These are phyloP conservation scores for Cyrtorhinus lividipennis DNA, from an alignment of 1,140 invertebrate genomes.

Conservation along the genomic window DNA sequence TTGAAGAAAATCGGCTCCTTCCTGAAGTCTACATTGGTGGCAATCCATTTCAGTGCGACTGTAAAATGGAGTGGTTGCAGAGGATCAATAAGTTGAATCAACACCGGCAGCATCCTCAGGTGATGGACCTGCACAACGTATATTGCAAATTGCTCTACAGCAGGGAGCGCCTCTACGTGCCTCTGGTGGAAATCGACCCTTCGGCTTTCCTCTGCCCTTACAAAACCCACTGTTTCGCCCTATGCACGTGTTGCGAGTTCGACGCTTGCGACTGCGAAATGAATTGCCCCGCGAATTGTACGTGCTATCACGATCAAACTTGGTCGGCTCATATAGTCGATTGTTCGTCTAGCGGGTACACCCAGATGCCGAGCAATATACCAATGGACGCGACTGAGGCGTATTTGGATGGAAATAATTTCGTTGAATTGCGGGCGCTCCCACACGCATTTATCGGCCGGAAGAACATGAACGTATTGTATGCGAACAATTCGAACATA, in stretches of 20 bases:
- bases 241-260: slow-evolving; percentile 89
- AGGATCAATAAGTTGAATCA: slow-evolving; percentile 52
- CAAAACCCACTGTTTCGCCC: slow-evolving; percentile 79
- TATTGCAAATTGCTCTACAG: slow-evolving; percentile 80
- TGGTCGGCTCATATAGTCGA: slow-evolving; percentile 89
- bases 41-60: slow-evolving; percentile 76
- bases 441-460: slow-evolving; percentile 84
- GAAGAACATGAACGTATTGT: slow-evolving; percentile 71
- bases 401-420: slow-evolving; percentile 81
- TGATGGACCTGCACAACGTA: slow-evolving; percentile 81
- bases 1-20: slow-evolving; percentile 46
- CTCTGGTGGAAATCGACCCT: slow-evolving; percentile 64
- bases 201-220: slow-evolving; percentile 85
- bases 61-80: slow-evolving; percentile 78
- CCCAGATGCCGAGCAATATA: slow-evolving; percentile 66
- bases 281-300: slow-evolving; percentile 85
- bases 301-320: slow-evolving; percentile 84
- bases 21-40: slow-evolving; percentile 77
- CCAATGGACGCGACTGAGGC: slow-evolving; percentile 91
- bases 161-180: slow-evolving; percentile 61
- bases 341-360: slow-evolving; percentile 65
- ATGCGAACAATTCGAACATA: slow-evolving; percentile 77
- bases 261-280: slow-evolving; percentile 91
- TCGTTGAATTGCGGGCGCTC: slow-evolving; percentile 67
- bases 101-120: slow-evolving; percentile 65